A percentile compares a stretch with the other conserved stretches of the same genome.
Conservation (phyloP, 2,113 vertebrate genomes). For the Rhinopomastus cyanomelas region DNA sequence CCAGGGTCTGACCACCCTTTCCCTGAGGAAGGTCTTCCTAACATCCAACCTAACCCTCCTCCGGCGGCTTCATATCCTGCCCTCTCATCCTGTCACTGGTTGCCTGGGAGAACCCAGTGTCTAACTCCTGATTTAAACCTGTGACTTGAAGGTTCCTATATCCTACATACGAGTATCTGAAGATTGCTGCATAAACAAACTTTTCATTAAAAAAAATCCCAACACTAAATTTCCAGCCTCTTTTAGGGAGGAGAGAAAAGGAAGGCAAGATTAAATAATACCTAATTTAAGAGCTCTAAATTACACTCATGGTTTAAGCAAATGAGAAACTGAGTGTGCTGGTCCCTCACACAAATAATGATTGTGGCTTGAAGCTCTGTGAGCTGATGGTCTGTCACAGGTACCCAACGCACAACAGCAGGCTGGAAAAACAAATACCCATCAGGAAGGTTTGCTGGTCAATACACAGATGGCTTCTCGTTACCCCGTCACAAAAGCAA, state of each 20-base stretch:
- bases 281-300: neutral
- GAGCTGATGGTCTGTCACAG: neutral
- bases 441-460: neutral
- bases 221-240: neutral
- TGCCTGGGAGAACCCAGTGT: too few species aligned
- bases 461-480: neutral
- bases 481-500: neutral
- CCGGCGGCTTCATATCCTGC: too few species aligned
- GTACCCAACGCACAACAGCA: neutral
- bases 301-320: neutral
- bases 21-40: too few species aligned
- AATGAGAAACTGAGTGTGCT: neutral
- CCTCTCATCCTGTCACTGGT: too few species aligned
- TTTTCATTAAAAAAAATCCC: neutral
- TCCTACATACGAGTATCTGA: neutral
- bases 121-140: neutral
- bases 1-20: too few species aligned
- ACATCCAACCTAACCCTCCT: too few species aligned
- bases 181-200: neutral
- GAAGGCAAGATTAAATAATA: neutral
- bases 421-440: neutral
- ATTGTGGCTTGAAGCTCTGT: neutral
- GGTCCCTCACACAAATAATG: neutral
- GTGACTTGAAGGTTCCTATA: neutral
- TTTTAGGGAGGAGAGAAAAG: neutral